These are phyloP conservation scores for Hippoglossus stenolepis DNA, from an alignment of 2,113 vertebrate species.

Conservation along the genomic window DNA sequence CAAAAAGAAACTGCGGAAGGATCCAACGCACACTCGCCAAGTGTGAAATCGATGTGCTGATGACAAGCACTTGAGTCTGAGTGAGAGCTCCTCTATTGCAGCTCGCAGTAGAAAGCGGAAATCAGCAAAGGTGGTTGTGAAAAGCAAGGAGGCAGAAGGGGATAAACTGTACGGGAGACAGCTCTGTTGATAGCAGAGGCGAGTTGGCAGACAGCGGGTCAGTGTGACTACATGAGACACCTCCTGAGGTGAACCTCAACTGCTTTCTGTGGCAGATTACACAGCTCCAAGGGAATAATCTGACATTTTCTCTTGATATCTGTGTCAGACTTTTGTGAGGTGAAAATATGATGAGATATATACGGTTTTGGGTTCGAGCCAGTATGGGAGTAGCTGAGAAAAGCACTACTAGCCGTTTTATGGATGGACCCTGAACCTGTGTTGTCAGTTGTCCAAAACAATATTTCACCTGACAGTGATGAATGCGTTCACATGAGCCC, in stretches of 20 bases:
- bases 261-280: slow-evolving; percentile 59
- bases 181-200: slow-evolving; percentile 49
- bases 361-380: slow-evolving; percentile 27
- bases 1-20: slow-evolving; percentile 15
- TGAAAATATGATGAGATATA: slow-evolving; percentile 31
- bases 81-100: slow-evolving; percentile 1
- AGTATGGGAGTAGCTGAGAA: slow-evolving; percentile 21
- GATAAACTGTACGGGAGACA: slow-evolving; percentile 40
- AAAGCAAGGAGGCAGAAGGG: slow-evolving; percentile 9
- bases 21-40: slow-evolving; percentile 22
- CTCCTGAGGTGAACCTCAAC: slow-evolving; percentile 59
- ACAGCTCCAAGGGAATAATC: slow-evolving; percentile 42
- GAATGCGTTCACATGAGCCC: slow-evolving; percentile 53
- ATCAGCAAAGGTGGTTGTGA: slow-evolving; percentile 44
- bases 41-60: slow-evolving; percentile 32
- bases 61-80: slow-evolving; percentile 39
- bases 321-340: slow-evolving; percentile 41
- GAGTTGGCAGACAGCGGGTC: slow-evolving; percentile 47
- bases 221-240: slow-evolving; percentile 31
- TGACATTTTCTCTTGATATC: slow-evolving; percentile 55
- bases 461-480: slow-evolving; percentile 62
- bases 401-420: slow-evolving; percentile 4
- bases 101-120: slow-evolving; percentile 21
- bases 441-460: slow-evolving; percentile 55
- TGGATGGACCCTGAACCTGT: slow-evolving; percentile 58